phyloP scores from a whole-genome alignment of 2,888 invertebrate genomes.

The Drosophila atripex region DNA sequence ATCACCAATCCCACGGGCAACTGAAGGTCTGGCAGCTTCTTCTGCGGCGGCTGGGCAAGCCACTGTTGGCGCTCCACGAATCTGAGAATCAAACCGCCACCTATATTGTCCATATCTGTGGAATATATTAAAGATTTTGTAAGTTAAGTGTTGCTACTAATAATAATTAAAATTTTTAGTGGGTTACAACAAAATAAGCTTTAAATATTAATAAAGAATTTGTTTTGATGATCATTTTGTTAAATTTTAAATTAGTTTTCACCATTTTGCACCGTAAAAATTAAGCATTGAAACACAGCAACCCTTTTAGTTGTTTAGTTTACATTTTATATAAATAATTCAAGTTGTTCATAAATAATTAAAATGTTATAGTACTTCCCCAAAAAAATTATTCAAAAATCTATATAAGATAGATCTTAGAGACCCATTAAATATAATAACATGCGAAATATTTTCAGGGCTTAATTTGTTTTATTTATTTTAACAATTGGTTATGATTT shows the following conservation, averaged over 20 bases:
- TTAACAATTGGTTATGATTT: background rate
- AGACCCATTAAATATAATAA: background rate
- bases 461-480: background rate
- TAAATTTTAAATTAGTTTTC: background rate
- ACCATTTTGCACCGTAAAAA: background rate
- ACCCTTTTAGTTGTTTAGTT: background rate
- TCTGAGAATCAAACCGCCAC: slow-evolving; percentile 71
- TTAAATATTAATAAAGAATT: background rate
- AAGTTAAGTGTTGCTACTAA: background rate
- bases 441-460: background rate
- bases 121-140: background rate
- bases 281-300: too few species aligned
- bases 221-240: background rate
- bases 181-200: background rate
- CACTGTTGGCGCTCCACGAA: slow-evolving; percentile 74
- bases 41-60: slow-evolving; percentile 78
- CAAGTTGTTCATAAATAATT: background rate
- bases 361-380: background rate
- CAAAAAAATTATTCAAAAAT: background rate
- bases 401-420: background rate
- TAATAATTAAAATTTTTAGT: background rate
- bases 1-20: slow-evolving; percentile 69
- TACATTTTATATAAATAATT: background rate
- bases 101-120: slow-evolving; percentile 75
- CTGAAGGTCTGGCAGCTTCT: slow-evolving; percentile 51